Evolutionary conservation across 2,888 invertebrate species (phyloP).

Genomic region (Melipona bicolor): DNA sequence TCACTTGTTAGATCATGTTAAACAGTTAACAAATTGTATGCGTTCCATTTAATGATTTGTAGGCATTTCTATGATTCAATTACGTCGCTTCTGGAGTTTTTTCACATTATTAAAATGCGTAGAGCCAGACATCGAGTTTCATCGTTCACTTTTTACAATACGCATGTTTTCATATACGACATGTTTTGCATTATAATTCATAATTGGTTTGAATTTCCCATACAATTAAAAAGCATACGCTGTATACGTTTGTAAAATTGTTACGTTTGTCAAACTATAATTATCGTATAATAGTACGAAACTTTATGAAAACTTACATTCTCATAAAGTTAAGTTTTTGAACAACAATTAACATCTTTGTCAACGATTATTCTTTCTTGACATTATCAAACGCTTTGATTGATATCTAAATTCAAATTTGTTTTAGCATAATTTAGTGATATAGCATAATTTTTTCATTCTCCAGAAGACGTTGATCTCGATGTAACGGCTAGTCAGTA

Average conservation of each 20-base stretch:
- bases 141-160: constrained; percentile 13
- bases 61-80: constrained; percentile 37
- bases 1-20: constrained; percentile 32
- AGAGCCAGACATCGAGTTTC: not conserved
- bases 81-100: constrained; percentile 1
- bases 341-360: constrained; percentile 47
- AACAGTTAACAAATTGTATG: constrained; percentile 34
- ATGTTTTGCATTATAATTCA: constrained; percentile 18
- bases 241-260: not conserved
- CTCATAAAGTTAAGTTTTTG: constrained; percentile 56
- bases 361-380: constrained; percentile 51
- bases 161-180: not conserved
- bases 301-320: constrained; percentile 17
- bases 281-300: too few species aligned
- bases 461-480: constrained; percentile 53
- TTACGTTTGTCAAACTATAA: not conserved
- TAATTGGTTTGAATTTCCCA: constrained; percentile 7
- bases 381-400: not conserved
- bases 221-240: constrained; percentile 2
- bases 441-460: constrained; percentile 44
- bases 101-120: constrained; percentile 5
- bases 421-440: too few species aligned
- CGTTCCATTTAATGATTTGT: constrained; percentile 30
- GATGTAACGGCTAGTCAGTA: constrained; percentile 32
- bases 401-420: not conserved